A percentile compares a stretch with the other conserved stretches of the same genome.
Evolutionary conservation across 35 echinoderm and acorn worm genomes (phyloP).

Genomic region (Ophiothrix spiculata): DNA sequence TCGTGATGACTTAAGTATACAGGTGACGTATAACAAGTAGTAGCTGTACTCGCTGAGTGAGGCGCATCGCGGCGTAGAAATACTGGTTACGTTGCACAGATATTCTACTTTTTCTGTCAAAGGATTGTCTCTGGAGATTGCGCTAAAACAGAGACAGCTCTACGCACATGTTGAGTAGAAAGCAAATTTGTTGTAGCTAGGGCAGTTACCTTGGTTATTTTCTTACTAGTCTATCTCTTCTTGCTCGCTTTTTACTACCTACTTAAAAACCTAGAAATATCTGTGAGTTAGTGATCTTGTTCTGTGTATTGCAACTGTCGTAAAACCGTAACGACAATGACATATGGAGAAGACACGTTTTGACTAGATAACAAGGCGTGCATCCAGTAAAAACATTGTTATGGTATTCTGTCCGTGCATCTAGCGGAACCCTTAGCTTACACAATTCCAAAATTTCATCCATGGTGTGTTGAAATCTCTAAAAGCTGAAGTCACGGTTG

Average conservation of each 20-base stretch:
- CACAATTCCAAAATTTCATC: conserved; percentile 16
- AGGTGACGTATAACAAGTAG: neutral
- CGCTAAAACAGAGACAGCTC: neutral
- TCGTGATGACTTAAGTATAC: neutral
- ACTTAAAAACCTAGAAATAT: conserved; percentile 1
- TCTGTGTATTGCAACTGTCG: neutral
- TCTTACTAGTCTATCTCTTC: neutral
- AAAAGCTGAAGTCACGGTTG: conserved; percentile 9
- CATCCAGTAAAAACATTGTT: neutral
- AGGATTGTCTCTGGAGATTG: neutral
- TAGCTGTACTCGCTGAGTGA: neutral
- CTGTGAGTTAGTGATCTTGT: neutral
- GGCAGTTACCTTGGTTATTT: neutral
- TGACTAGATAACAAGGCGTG: neutral
- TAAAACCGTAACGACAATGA: neutral
- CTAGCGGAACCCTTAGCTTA: neutral
- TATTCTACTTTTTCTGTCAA: neutral
- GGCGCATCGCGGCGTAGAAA: neutral
- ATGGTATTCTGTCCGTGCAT: neutral
- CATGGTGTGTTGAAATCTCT: neutral
- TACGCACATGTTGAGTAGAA: conserved; percentile 4
- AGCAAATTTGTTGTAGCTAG: neutral
- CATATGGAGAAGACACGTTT: neutral
- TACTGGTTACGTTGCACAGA: neutral
- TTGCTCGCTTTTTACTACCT: neutral